These are phyloP conservation scores for Cotesia congregata DNA, from an alignment of 2,888 invertebrate species.

Conservation along the genomic window DNA sequence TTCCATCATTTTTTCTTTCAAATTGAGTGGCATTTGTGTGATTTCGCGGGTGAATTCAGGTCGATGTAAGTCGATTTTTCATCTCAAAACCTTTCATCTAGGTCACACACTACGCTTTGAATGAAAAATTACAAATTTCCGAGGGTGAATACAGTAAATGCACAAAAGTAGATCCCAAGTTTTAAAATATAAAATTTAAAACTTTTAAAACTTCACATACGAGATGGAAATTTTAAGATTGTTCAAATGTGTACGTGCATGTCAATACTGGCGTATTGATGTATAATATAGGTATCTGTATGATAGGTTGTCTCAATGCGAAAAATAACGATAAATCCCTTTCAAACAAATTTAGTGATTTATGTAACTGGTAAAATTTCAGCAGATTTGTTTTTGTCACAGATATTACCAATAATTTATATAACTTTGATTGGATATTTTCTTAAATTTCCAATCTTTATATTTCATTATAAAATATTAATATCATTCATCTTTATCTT, in stretches of 20 bases:
- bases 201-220: not conserved
- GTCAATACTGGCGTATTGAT: not conserved
- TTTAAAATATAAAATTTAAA: not conserved
- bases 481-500: too few relatives aligned
- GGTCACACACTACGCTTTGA: not conserved
- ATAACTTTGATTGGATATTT: too few relatives aligned
- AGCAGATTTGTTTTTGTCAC: not conserved
- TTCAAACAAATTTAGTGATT: conserved; percentile 22
- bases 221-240: not conserved
- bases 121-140: not conserved
- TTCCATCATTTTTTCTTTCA: not conserved
- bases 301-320: not conserved
- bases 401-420: not conserved
- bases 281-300: not conserved
- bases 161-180: not conserved
- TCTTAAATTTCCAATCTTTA: too few relatives aligned
- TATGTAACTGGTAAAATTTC: conserved; percentile 7
- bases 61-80: not conserved
- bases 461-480: too few relatives aligned
- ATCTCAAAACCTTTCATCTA: not conserved
- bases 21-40: not conserved
- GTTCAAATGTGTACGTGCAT: not conserved
- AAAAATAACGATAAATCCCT: conserved; percentile 28
- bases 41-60: not conserved
- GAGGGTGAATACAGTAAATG: not conserved